Evolutionary conservation across 2,888 invertebrate genomes (phyloP).

Genomic region (Ochlodes sylvanus): DNA sequence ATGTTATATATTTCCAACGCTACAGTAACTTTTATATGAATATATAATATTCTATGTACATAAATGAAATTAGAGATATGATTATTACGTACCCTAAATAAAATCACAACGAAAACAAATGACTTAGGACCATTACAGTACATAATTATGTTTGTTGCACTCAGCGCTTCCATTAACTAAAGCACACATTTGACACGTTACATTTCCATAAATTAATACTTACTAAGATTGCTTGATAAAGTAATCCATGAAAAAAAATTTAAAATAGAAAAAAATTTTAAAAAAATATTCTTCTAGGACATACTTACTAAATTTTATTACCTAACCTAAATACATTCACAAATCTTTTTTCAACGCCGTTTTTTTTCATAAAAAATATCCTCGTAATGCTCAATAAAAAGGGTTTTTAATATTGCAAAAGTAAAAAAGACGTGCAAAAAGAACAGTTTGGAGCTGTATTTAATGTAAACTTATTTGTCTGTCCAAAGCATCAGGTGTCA

Average conservation of each 20-base stretch:
- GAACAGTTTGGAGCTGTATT: no score
- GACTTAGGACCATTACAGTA: slow-evolving; percentile 34
- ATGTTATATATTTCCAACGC: slow-evolving; percentile 77
- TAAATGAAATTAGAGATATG: slow-evolving; percentile 43
- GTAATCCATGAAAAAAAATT: no score
- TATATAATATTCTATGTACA: slow-evolving; percentile 67
- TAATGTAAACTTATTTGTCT: background rate
- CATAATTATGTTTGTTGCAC: slow-evolving; percentile 27
- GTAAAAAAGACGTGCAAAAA: background rate
- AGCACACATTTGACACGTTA: slow-evolving; percentile 37
- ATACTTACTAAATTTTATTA: no score
- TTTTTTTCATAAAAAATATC: no score
- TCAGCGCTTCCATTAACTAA: slow-evolving; percentile 39
- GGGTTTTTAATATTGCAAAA: background rate
- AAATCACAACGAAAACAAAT: slow-evolving; percentile 67
- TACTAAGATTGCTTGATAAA: no score
- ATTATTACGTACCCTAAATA: slow-evolving; percentile 68
- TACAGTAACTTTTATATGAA: slow-evolving; percentile 65
- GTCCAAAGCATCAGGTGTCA: background rate
- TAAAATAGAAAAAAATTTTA: no score
- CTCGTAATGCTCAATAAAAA: no score
- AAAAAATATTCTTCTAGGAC: no score
- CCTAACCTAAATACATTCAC: no score
- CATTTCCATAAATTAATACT: background rate
- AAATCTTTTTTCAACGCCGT: no score